A percentile compares a stretch with the other conserved stretches of the same genome.
Evolutionary conservation across 92 coral and sea anemone species (phyloP).

Genomic region (Porites evermanni): DNA sequence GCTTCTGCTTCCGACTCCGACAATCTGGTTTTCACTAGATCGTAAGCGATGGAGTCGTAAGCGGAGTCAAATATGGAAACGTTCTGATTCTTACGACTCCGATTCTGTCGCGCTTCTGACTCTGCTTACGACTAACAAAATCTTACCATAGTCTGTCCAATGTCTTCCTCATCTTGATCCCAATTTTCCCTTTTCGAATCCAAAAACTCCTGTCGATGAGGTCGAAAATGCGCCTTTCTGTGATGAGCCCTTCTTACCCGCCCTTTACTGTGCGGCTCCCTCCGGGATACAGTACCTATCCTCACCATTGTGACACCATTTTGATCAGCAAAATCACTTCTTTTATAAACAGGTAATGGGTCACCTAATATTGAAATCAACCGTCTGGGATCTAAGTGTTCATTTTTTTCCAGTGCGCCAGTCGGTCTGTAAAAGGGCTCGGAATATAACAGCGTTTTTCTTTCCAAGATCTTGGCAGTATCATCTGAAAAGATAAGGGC

Average conservation of each 20-base stretch:
- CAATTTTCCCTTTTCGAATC: not conserved
- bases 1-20: too few relatives aligned
- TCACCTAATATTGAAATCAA: constrained; percentile 34
- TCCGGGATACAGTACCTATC: not conserved
- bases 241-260: not conserved
- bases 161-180: constrained; percentile 1
- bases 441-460: constrained; percentile 42
- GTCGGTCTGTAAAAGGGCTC: constrained; percentile 42
- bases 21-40: too few relatives aligned
- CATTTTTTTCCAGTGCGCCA: not conserved
- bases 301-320: not conserved
- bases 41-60: too few relatives aligned
- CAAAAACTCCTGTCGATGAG: not conserved
- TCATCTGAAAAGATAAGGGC: not conserved
- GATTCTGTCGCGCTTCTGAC: too few relatives aligned
- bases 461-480: constrained; percentile 10
- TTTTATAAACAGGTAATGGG: constrained; percentile 22
- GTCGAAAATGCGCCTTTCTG: not conserved
- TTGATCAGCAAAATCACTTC: not conserved
- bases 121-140: not conserved
- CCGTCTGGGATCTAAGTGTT: constrained; percentile 26
- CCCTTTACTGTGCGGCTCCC: not conserved
- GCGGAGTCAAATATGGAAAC: too few relatives aligned
- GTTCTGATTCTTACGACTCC: too few relatives aligned
- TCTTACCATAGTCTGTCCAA: not conserved